These are phyloP conservation scores for Notarius lentiginosus DNA, from an alignment of 2,113 vertebrate species.

Conservation along the genomic window DNA sequence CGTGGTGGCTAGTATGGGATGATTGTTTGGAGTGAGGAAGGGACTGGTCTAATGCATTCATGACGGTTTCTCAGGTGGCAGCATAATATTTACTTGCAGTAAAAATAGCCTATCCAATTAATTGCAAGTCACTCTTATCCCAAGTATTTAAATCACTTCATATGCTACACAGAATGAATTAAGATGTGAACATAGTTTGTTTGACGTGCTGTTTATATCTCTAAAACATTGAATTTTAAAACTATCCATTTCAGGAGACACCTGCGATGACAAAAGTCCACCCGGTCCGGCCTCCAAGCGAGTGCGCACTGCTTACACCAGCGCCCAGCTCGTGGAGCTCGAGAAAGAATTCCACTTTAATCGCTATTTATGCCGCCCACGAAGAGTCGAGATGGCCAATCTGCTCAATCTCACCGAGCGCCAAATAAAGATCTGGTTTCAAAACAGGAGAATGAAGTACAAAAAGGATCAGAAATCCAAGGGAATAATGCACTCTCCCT, in stretches of 20 bases:
- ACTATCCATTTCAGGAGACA: constrained; percentile 78
- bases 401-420: constrained; percentile 96
- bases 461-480: constrained; percentile 99
- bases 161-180: neutral
- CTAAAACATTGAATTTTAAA: neutral
- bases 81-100: neutral
- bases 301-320: constrained; percentile 96
- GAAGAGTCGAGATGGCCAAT: constrained; percentile 98
- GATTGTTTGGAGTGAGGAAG: constrained; percentile 2
- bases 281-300: constrained; percentile 94
- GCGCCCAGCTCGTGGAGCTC: constrained; percentile 94
- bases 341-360: constrained; percentile 99
- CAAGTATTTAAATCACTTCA: constrained; percentile 7
- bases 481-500: constrained; percentile 95
- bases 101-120: neutral
- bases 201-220: neutral
- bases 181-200: neutral
- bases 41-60: constrained; percentile 8
- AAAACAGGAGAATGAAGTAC: constrained; percentile 98
- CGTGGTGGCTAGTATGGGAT: constrained; percentile 1
- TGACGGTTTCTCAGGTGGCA: neutral
- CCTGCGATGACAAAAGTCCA: constrained; percentile 96
- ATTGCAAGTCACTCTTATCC: neutral
- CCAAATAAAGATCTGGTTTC: constrained; percentile 99
- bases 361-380: constrained; percentile 93